Conservation (phyloP, 2,888 invertebrate genomes). For the Tetragnatha montana region DNA sequence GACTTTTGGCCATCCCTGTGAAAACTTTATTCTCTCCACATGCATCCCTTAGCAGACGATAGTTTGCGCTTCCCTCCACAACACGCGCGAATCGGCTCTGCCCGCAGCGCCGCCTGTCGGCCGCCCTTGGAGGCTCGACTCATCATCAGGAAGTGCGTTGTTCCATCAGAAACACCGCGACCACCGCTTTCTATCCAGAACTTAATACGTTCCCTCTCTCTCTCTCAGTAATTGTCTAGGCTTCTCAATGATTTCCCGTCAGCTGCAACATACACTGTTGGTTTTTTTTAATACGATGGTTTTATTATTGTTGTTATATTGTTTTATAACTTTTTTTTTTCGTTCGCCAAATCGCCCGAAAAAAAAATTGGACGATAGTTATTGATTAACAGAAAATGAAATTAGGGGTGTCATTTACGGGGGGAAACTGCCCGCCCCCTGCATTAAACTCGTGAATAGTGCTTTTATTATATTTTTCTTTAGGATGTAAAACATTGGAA, state of each 20-base stretch:
- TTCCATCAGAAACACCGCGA: neutral
- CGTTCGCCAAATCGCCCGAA: neutral
- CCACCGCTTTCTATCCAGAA: constrained; percentile 5
- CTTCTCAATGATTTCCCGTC: constrained; percentile 62
- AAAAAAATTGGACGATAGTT: neutral
- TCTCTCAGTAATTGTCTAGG: constrained; percentile 31
- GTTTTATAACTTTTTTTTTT: too few relatives aligned
- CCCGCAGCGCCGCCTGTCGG: constrained; percentile 56
- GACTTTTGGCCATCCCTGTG: constrained; percentile 60
- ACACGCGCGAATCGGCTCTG: constrained; percentile 17
- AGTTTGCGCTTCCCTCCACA: constrained; percentile 67
- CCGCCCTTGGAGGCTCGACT: constrained; percentile 50
- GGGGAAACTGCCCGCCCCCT: too few relatives aligned
- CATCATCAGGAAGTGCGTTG: constrained; percentile 64
- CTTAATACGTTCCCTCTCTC: constrained; percentile 38
- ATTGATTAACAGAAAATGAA: constrained; percentile 11
- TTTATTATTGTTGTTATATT: neutral
- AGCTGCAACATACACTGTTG: constrained; percentile 13
- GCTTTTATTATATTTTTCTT: neutral
- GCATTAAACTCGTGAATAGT: too few relatives aligned
- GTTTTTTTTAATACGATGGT: constrained; percentile 1
- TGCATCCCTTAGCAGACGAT: constrained; percentile 49
- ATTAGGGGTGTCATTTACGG: neutral
- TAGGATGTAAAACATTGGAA: too few relatives aligned
- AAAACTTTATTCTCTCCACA: constrained; percentile 50